These are phyloP conservation scores for Opisthocomus hoazin DNA, from an alignment of 2,113 vertebrate species.

Conservation along the genomic window DNA sequence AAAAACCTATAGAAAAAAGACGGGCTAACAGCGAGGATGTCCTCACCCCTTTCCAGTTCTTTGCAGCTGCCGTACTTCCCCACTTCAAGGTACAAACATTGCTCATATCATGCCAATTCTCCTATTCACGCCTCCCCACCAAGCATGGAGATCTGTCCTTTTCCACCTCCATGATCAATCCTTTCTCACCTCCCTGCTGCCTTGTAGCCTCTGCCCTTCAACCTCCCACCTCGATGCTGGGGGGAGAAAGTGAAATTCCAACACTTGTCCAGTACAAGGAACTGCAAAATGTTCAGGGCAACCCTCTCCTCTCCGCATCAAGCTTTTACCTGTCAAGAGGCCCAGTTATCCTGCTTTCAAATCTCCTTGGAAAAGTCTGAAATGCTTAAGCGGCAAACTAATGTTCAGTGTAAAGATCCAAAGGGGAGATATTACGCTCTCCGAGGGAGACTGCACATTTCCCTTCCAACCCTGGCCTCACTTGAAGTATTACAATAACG, in stretches of 20 bases:
- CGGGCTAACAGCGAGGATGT: accelerated
- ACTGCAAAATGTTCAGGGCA: neutral
- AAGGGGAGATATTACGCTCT: neutral
- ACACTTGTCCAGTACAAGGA: neutral
- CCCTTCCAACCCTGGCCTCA: slow-evolving; percentile 17
- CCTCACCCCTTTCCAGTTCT: neutral
- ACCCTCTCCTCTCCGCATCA: neutral
- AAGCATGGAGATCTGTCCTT: neutral
- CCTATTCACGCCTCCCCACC: neutral
- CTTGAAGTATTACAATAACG: slow-evolving; percentile 43
- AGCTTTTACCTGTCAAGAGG: neutral
- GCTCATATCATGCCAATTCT: neutral
- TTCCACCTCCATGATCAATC: neutral
- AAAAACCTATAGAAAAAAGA: neutral
- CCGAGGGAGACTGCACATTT: neutral
- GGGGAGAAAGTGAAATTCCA: neutral
- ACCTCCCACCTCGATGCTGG: neutral
- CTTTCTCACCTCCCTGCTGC: neutral
- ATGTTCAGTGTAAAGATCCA: slow-evolving; percentile 12
- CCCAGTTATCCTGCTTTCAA: neutral
- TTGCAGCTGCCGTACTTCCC: neutral
- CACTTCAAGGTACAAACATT: neutral
- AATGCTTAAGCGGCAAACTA: slow-evolving; percentile 39
- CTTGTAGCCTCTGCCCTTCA: neutral
- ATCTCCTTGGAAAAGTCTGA: slow-evolving; percentile 4